Base-by-base conservation (phyloP, 1,140 invertebrate species). In the Planococcus citri region DNA sequence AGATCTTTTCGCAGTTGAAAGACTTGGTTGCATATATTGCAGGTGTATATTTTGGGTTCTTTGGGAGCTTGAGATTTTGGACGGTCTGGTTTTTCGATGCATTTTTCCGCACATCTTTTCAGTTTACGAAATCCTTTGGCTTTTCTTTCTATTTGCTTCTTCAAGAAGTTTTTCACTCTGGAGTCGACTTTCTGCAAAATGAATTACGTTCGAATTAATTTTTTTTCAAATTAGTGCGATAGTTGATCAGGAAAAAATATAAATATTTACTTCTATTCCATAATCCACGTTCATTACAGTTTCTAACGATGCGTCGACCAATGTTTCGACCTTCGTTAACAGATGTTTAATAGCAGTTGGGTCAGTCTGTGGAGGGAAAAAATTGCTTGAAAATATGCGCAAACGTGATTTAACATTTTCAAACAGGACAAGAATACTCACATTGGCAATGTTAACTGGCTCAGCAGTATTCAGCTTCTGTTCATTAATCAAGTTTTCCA, bases 81-180 rank as follows among this genome's bases (percentile, higher is more conserved):
- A 6, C 29, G 29, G 12, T 33, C 29, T 33, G 29, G 12, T 58
- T n/a, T n/a, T 60, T 20, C 8, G 21, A 60, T 60, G 57, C 4
- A 8, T 60, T 64, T 64, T 25, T 27, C 60, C 10, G 21, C 60
- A 25, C 22, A 4, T 17, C 60, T 22, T 64, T 64, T 64, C 17
- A 64, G 17, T 27, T 25, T 64, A 17, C 60, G 60, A 64, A 64
- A 25, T 9, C 25, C 22, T 24, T 10, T 17, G 25, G 60, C 20
- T 64, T 64, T 64, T 20, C 60, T 64, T 64, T 64, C 22, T 22
- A 64, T 25, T 64, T 64, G 60, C 24, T 64, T 64, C 24, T 64
- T 64, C 10, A 64, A 27, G 25, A 64, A 64, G 22, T 27, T 64
- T 20, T 25, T 64, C 22, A 64, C 60, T 2, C 10, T 14, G 10